Percentiles rank a stretch among this genome's conserved stretches.
These are phyloP conservation scores for Macrobrachium rosenbergii DNA, from an alignment of 1,140 invertebrate genomes.

Conservation along the genomic window DNA sequence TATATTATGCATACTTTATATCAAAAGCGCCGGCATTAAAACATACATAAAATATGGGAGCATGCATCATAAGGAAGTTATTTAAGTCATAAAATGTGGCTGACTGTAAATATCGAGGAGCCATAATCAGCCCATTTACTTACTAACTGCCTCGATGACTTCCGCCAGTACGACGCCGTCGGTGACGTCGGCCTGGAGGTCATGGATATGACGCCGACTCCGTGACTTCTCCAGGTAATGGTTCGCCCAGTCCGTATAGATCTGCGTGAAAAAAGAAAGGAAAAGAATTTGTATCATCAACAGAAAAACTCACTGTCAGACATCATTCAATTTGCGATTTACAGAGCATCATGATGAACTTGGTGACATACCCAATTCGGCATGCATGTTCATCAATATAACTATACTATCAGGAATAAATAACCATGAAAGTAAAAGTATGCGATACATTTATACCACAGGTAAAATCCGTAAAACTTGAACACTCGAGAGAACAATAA, in stretches of 20 bases:
- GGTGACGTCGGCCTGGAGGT: slow-evolving; percentile 88
- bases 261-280: slow-evolving; percentile 77
- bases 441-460: too few species aligned
- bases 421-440: too few species aligned
- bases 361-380: too few species aligned
- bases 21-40: too few species aligned
- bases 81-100: background rate
- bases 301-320: background rate
- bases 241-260: slow-evolving; percentile 98
- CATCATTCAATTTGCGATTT: background rate
- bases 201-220: slow-evolving; percentile 85
- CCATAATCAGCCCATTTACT: slow-evolving; percentile 72
- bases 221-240: slow-evolving; percentile 94
- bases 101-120: background rate
- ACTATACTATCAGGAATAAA: too few species aligned
- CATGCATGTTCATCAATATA: too few species aligned
- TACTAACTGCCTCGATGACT: slow-evolving; percentile 94
- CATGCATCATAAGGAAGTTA: too few species aligned
- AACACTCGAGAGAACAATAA: too few species aligned
- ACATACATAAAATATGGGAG: too few species aligned
- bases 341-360: too few species aligned
- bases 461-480: too few species aligned
- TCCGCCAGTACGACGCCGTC: slow-evolving; percentile 93
- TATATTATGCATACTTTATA: too few species aligned
- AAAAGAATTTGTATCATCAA: background rate